Conservation (phyloP, 2,113 vertebrate genomes). For the Seriola dumerili region DNA sequence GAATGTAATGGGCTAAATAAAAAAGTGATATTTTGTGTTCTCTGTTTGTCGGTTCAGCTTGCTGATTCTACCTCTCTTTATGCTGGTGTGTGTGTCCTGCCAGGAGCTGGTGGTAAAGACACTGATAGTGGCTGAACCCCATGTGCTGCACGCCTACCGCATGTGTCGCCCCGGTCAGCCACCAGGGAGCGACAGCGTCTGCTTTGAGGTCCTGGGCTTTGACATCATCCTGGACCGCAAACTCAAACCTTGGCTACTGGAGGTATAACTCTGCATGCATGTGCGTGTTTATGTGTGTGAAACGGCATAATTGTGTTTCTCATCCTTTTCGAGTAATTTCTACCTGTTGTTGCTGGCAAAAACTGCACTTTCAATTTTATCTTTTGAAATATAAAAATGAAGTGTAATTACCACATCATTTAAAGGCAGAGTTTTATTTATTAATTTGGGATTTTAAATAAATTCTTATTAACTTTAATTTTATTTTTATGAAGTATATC, state of each 20-base stretch:
- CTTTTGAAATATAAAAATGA: background rate
- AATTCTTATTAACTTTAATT: background rate
- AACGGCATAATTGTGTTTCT: background rate
- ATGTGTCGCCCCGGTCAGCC: slow-evolving; percentile 98
- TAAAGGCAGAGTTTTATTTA: background rate
- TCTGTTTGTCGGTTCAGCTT: slow-evolving; percentile 4
- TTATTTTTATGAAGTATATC: background rate
- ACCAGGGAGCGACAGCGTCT: slow-evolving; percentile 97
- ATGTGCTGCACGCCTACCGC: slow-evolving; percentile 96
- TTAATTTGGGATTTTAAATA: background rate
- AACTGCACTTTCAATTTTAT: background rate
- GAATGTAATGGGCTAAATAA: background rate
- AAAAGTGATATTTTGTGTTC: background rate
- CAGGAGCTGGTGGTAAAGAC: slow-evolving; percentile 98
- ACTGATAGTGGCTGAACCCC: slow-evolving; percentile 95
- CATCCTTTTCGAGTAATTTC: background rate
- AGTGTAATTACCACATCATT: background rate
- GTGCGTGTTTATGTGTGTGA: slow-evolving; percentile 13
- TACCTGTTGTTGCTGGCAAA: background rate
- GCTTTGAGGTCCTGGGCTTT: slow-evolving; percentile 97
- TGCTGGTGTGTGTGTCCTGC: slow-evolving; percentile 40
- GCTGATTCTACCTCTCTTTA: slow-evolving; percentile 30
- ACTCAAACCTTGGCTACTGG: slow-evolving; percentile 97
- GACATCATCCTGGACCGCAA: slow-evolving; percentile 98
- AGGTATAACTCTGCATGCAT: slow-evolving; percentile 84